Evolutionary conservation across 2,888 invertebrate genomes (phyloP).

Genomic region (Pachydiplax longipennis): DNA sequence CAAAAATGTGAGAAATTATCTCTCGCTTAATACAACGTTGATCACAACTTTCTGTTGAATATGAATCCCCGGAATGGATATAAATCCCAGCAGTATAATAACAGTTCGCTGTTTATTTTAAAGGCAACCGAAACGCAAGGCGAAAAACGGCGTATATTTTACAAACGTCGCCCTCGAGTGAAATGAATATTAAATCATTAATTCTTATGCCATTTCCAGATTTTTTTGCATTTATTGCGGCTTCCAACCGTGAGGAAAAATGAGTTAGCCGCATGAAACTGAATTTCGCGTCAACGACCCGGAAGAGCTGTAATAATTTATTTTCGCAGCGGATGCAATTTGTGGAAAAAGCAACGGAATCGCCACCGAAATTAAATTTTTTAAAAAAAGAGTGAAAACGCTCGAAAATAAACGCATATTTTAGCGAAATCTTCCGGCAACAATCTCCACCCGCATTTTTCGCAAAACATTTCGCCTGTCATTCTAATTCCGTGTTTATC

Average conservation of each 20-base stretch:
- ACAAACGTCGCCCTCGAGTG: not conserved
- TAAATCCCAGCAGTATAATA: too few relatives aligned
- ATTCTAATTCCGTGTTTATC: not conserved
- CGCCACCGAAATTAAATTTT: not conserved
- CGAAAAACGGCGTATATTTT: not conserved
- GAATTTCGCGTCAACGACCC: not conserved
- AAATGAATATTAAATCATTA: not conserved
- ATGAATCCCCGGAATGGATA: too few relatives aligned
- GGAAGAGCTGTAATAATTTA: not conserved
- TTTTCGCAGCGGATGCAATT: not conserved
- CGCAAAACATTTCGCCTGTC: not conserved
- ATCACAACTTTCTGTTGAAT: too few relatives aligned
- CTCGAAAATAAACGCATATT: not conserved
- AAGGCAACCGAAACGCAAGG: not conserved
- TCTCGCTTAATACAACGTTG: too few relatives aligned
- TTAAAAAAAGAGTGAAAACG: not conserved
- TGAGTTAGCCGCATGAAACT: not conserved
- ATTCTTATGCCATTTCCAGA: not conserved
- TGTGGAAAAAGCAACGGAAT: not conserved
- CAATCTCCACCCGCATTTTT: not conserved
- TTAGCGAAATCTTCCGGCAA: not conserved
- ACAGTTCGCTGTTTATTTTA: too few relatives aligned
- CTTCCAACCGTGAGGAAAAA: not conserved
- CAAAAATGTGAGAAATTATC: too few relatives aligned
- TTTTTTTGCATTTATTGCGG: not conserved